These are phyloP conservation scores for Nestor notabilis DNA, from an alignment of 2,113 vertebrate species.

Conservation along the genomic window DNA sequence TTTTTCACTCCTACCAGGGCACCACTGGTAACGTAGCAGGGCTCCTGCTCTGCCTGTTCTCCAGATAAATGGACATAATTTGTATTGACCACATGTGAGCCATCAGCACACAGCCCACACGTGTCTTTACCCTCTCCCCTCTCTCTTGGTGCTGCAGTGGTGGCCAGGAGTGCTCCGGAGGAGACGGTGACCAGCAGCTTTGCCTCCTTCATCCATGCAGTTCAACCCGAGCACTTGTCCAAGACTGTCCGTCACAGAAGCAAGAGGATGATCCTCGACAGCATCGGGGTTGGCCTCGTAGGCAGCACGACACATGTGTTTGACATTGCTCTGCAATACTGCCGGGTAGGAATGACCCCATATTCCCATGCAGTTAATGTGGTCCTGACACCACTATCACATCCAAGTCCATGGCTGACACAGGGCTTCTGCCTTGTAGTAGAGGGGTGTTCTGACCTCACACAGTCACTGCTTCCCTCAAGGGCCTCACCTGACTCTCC, in stretches of 20 bases:
- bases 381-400: not conserved
- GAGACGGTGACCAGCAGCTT: constrained; percentile 85
- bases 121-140: not conserved
- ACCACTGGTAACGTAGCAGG: not conserved
- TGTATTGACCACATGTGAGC: not conserved
- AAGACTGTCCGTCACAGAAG: constrained; percentile 76
- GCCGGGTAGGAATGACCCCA: constrained; percentile 74
- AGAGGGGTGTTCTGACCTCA: not conserved
- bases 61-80: not conserved
- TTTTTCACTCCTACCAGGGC: not conserved
- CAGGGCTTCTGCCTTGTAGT: not conserved
- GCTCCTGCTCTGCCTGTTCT: not conserved
- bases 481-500: not conserved
- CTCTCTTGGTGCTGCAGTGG: constrained; percentile 57
- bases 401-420: not conserved
- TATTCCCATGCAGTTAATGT: rapidly evolving
- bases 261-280: constrained; percentile 91
- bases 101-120: not conserved
- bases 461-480: not conserved
- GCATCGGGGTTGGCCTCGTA: constrained; percentile 86
- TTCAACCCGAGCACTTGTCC: constrained; percentile 77
- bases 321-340: constrained; percentile 80
- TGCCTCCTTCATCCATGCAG: constrained; percentile 80
- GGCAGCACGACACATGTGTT: constrained; percentile 86
- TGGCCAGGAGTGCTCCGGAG: constrained; percentile 62